These are phyloP conservation scores for Lasioglossum pauxillum DNA, from an alignment of 2,888 invertebrate genomes.

Conservation along the genomic window DNA sequence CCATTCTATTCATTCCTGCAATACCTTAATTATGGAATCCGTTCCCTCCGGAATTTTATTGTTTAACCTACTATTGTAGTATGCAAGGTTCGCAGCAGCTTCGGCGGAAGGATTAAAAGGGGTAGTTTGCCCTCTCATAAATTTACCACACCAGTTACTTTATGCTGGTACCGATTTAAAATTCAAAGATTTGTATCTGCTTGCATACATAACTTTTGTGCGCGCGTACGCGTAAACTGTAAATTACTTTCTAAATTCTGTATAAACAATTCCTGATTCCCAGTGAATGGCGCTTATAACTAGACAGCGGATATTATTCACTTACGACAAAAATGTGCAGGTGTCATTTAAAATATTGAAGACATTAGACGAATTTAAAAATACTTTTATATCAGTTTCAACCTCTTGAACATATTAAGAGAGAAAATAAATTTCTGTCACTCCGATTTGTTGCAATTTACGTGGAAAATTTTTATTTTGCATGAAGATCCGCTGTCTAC, in stretches of 20 bases:
- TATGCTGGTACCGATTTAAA: slow-evolving; percentile 3
- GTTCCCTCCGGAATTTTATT: slow-evolving; percentile 9
- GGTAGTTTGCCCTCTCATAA: neutral
- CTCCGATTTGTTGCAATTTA: too few relatives aligned
- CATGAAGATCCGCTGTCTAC: too few relatives aligned
- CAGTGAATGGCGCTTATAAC: neutral
- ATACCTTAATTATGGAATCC: neutral
- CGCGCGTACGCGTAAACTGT: neutral
- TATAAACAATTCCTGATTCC: neutral
- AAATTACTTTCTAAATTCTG: neutral
- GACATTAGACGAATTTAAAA: too few relatives aligned
- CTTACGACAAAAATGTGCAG: too few relatives aligned
- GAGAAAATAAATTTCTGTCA: too few relatives aligned
- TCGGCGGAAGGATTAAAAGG: slow-evolving; percentile 6
- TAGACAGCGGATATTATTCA: too few relatives aligned
- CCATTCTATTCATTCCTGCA: neutral
- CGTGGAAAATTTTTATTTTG: too few relatives aligned
- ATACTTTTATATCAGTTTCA: too few relatives aligned
- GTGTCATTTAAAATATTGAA: too few relatives aligned
- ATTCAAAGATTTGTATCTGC: neutral
- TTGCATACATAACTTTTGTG: neutral
- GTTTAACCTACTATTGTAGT: neutral
- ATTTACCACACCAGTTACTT: neutral
- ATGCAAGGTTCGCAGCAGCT: neutral
- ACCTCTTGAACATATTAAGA: too few relatives aligned